Evolutionary conservation across 2,888 invertebrate species (phyloP).

Genomic region (Amblyjoppa fuscipennis): DNA sequence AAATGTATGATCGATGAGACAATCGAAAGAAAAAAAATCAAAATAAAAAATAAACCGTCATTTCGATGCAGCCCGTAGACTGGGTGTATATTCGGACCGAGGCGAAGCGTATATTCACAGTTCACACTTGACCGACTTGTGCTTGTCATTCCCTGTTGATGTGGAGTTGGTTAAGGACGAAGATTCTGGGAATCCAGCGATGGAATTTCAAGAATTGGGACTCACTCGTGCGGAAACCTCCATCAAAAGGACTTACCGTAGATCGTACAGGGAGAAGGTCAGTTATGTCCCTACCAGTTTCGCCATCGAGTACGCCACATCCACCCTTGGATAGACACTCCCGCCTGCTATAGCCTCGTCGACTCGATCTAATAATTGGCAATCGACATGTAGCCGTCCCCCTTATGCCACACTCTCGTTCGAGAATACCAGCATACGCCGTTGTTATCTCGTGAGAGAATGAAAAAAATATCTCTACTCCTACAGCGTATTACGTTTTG

Average conservation of each 20-base stretch:
- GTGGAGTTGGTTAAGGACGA: conserved; percentile 32
- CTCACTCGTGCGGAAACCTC: conserved; percentile 47
- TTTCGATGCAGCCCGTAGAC: conserved; percentile 15
- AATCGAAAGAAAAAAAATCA: conserved; percentile 4
- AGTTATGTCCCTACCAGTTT: conserved; percentile 41
- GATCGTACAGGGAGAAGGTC: background rate
- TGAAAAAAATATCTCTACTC: background rate
- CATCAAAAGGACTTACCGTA: conserved; percentile 46
- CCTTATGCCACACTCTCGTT: background rate
- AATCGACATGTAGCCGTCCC: conserved; percentile 22
- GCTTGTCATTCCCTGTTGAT: conserved; percentile 32
- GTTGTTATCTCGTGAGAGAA: background rate
- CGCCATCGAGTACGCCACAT: conserved; percentile 41
- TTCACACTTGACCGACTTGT: conserved; percentile 70
- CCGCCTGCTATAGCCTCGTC: background rate
- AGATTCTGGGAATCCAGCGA: conserved; percentile 54
- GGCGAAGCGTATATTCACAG: conserved; percentile 27
- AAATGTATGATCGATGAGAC: conserved; percentile 36
- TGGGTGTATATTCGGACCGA: conserved; percentile 19
- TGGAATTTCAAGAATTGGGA: conserved; percentile 59
- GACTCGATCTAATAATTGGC: conserved; percentile 41
- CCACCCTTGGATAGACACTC: conserved; percentile 11
- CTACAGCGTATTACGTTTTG: background rate
- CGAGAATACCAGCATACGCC: background rate
- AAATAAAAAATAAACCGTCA: conserved; percentile 18